phyloP scores from a whole-genome alignment of 2,797 vertebrate genomes.

The Brachymystax lenok region DNA sequence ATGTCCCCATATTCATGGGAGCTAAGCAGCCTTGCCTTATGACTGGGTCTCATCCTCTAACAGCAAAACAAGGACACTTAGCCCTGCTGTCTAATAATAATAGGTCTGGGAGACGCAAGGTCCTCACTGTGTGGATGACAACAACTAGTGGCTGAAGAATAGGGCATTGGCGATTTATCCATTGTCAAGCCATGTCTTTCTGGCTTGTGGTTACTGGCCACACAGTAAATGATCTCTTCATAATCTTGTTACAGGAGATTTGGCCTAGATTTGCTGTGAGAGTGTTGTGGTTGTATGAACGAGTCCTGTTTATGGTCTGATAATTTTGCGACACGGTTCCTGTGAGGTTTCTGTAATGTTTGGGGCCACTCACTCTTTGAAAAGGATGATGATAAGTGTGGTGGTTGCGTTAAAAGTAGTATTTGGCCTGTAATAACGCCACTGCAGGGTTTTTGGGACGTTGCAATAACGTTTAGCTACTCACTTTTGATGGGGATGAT shows the following conservation, averaged over 20 bases:
- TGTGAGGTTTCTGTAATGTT: background rate
- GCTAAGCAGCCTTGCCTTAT: conserved; percentile 60
- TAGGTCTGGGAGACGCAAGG: conserved; percentile 50
- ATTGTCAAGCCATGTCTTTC: background rate
- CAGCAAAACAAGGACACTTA: conserved; percentile 58
- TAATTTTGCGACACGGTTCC: background rate
- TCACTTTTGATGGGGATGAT: conserved; percentile 94
- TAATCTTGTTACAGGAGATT: no score
- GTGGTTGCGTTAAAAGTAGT: background rate
- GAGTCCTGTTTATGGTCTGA: background rate
- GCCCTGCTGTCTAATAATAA: conserved; percentile 61
- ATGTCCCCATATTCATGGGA: conserved; percentile 57
- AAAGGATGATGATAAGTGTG: conserved; percentile 82
- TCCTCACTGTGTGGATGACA: conserved; percentile 41
- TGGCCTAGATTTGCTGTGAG: no score
- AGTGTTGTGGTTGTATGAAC: no score
- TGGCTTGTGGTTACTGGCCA: background rate
- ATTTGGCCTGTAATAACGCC: no score
- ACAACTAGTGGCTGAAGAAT: conserved; percentile 37
- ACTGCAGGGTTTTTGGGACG: background rate
- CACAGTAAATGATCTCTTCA: no score
- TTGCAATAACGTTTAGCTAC: conserved; percentile 48
- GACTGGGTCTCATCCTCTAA: conserved; percentile 46
- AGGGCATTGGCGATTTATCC: conserved; percentile 21
- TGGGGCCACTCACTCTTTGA: conserved; percentile 85